Evolutionary conservation across 1,140 invertebrate species (phyloP).

Genomic region (Drosophila kepulauana): DNA sequence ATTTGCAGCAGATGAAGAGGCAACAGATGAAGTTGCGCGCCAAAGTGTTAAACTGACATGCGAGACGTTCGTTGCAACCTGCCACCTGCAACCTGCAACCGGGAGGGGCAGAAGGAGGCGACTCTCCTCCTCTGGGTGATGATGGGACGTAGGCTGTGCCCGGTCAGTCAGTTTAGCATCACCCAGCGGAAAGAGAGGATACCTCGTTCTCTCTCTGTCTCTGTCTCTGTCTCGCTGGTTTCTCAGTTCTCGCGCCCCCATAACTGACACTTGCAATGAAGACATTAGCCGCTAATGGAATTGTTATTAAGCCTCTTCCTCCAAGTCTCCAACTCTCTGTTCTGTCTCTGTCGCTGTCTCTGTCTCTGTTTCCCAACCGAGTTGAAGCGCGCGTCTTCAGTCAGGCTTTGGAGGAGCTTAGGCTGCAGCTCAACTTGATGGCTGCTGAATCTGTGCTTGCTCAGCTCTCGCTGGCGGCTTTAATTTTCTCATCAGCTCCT

Average conservation of each 20-base stretch:
- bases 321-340: background rate
- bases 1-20: conserved; percentile 38
- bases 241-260: conserved; percentile 55
- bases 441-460: conserved; percentile 19
- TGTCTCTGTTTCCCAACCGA: background rate
- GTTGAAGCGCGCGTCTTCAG: conserved; percentile 31
- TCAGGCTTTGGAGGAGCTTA: conserved; percentile 38
- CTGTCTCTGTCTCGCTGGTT: conserved; percentile 15
- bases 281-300: conserved; percentile 82
- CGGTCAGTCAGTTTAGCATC: conserved; percentile 75
- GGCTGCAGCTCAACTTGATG: conserved; percentile 42
- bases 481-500: conserved; percentile 74
- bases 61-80: conserved; percentile 44
- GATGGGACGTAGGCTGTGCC: conserved; percentile 25
- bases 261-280: conserved; percentile 83
- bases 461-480: conserved; percentile 54
- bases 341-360: conserved; percentile 16
- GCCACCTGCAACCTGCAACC: conserved; percentile 7
- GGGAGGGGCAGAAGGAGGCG: conserved; percentile 10
- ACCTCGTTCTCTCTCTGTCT: background rate
- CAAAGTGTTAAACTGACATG: conserved; percentile 83
- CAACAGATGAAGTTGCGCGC: conserved; percentile 15
- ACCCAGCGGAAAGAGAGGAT: background rate
- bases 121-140: background rate
- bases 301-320: conserved; percentile 74